Evolutionary conservation across 2,113 vertebrate genomes (phyloP), one percentile per base, ranked within the genome.

Genomic region (Pelecanus crispus): DNA sequence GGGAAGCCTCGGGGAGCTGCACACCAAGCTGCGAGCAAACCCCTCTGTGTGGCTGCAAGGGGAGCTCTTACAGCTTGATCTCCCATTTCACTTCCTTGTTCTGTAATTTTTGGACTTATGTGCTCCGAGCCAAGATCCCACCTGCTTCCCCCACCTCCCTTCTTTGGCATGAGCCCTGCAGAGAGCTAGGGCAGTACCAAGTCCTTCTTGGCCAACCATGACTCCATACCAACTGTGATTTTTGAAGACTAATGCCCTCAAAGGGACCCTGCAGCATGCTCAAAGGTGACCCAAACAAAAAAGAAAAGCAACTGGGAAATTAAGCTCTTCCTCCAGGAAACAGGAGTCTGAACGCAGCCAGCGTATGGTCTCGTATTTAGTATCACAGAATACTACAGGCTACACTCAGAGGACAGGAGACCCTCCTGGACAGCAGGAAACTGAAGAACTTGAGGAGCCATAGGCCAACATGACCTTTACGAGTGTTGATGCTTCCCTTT

Each of bases 21-120:
- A 52, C 38, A 42, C 3, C 25, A 49, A 42, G 42, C 45, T 52
- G 42, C 0, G 1, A 83, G 26, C 18, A 88, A 79, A 49, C 1
- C 21, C 38, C 59, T 65, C n/a, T 36, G 31, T 0, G 0, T 3
- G 16, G 58, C 49, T 61, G 17, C 34, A 53, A 40, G 38, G 42
- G 74, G 17, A 36, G 31, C 10, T 91, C 81, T 80, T 42, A 24
- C 0, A 1, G 25, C 28, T 50, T 65, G 36, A 66, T 38, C 65
- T 44, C 25, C 34, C 38, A 10, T 50, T 84, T 68, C 45, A 52
- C 40, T 79, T 75, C 21, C 28, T 31, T 1, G 6, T 11, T 61
- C 34, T 31, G 29, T 25, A 66, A 53, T 40, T 81, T 84, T 45
- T 29, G 13, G 40, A 31, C 40, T 82, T 70, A 29, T 25, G 21